These are phyloP conservation scores for Drosophila serrata DNA, from an alignment of 1,140 invertebrate species.

Conservation along the genomic window DNA sequence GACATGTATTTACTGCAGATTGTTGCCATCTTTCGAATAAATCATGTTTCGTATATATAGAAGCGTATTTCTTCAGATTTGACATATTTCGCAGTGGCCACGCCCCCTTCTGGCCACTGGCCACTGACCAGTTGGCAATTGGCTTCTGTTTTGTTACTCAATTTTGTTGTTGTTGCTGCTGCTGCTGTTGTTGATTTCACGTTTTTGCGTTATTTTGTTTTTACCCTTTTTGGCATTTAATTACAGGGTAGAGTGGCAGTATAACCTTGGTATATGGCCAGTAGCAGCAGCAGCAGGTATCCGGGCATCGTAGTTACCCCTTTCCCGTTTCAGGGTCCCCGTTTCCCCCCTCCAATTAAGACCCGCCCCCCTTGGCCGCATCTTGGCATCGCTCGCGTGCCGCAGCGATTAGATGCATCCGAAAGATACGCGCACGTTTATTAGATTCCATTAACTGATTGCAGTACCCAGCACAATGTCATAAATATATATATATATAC, in stretches of 20 bases:
- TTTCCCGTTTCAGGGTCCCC: constrained; percentile 7
- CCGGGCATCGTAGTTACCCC: constrained; percentile 5
- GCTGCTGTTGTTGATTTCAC: constrained; percentile 6
- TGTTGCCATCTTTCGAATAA: constrained; percentile 31
- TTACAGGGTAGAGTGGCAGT: constrained; percentile 59
- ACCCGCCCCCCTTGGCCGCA: constrained; percentile 7
- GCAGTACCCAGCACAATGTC: constrained; percentile 32
- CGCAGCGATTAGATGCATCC: constrained; percentile 73
- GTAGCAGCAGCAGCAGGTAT: constrained; percentile 10
- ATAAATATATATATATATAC: constrained; percentile 17
- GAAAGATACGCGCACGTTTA: constrained; percentile 77
- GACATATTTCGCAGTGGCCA: constrained; percentile 40
- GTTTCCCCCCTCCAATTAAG: neutral
- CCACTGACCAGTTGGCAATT: constrained; percentile 32
- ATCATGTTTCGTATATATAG: constrained; percentile 12
- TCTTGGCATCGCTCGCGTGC: constrained; percentile 58
- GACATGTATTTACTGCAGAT: constrained; percentile 7
- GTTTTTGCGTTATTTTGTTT: neutral
- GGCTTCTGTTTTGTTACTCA: constrained; percentile 57
- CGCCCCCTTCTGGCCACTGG: constrained; percentile 18
- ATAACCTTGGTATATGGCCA: constrained; percentile 60
- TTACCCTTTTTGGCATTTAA: constrained; percentile 59
- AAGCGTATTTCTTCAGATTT: constrained; percentile 22
- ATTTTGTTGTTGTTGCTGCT: constrained; percentile 3
- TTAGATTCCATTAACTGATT: constrained; percentile 82